Evolutionary conservation across 1,140 invertebrate genomes (phyloP), one percentile per base, ranked within the genome.

Genomic region (Gryon sp.): DNA sequence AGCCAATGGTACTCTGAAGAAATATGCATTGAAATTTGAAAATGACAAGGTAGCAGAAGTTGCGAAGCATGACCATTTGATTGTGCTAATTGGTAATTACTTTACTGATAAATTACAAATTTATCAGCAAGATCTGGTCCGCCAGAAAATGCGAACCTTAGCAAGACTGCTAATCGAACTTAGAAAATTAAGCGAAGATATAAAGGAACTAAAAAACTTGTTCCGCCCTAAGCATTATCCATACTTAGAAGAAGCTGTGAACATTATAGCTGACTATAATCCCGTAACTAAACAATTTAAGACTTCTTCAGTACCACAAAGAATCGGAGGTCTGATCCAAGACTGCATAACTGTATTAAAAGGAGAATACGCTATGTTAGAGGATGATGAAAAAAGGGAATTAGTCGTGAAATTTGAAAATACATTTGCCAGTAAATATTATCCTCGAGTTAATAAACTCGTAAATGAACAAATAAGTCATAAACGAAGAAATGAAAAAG

Each of bases 91-190:
- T 7, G 30, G 18, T 8, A 53, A 53, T 24, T 7, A 22, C 11
- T 53, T 53, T 53, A n/a, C 48, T 7, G 32, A 38, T n/a, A 53
- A 53, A 9, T 53, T 53, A 18, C 22, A 46, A 15, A 5, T 7
- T 7, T 24, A 46, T 28, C 43, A 46, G 15, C 7, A 46, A 9
- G 8, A 46, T 11, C 2, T 46, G 2, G 43, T 46, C 1, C n/a
- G 43, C 2, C 32, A 52, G 11, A 53, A 53, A 38, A 53, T 53
- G 50, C 32, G 50, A 24, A 19, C 11, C 7, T 26, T 53, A 6
- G 50, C 8, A 2, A 24, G 20, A 15, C 11, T 53, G 1, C 11
- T 53, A 9, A 53, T 53, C 3, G 12, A 53, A 1, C 12, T 53
- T 1, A 9, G 19, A 38, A 38, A 53, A 11, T 1, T 18, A 38